Base-by-base conservation (phyloP, 2,888 invertebrate species). In the Thera britannica region DNA sequence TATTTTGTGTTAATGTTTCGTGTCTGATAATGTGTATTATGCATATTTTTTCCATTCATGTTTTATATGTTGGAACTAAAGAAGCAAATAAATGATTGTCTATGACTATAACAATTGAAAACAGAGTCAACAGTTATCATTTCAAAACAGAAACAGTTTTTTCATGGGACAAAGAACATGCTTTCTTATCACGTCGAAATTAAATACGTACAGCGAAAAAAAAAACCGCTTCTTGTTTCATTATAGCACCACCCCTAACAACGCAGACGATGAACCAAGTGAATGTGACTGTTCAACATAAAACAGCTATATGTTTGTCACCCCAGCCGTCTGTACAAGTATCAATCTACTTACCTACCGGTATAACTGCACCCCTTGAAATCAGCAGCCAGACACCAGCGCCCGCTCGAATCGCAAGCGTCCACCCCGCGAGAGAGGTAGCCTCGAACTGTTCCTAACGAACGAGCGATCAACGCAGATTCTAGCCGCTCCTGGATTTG, bases 281-380 rank as follows among this genome's bases (percentile, higher is more conserved):
- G 34, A 2, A 34, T 46, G 52, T 51, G 23, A 38, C 23, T 51
- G n/a, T 51, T 51, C 8, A 52, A 52, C 34, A 34, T 34, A 34
- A 52, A 9, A 52, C 23, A 52, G 34, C 8, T 34, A 52, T 34
- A 56, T 56, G 57, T n/a, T n/a, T 44, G 41, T 23, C 23, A 57
- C 57, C 23, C 56, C 23, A 41, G 2, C 41, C 38, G 23, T 41
- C 41, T 58, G 34, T 38, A 7, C 51, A 48, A 36, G 23, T 44
- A 52, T 61, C 23, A 23, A 59, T 58, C 35, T 41, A 54, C 67
- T 54, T 62, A 54, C 67, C 51, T 62, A 62, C 67, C 54, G 9
- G 35, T 34, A 23, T 49, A 56, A 11, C 12, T 38, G 41, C 48
- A 49, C 44, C 48, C 58, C 12, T 38, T 65, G 9, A 9, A 49